Percentiles rank a stretch among this genome's conserved stretches.
These are phyloP conservation scores for Eubasilissa splendida DNA, from an alignment of 2,888 invertebrate genomes.

Conservation along the genomic window DNA sequence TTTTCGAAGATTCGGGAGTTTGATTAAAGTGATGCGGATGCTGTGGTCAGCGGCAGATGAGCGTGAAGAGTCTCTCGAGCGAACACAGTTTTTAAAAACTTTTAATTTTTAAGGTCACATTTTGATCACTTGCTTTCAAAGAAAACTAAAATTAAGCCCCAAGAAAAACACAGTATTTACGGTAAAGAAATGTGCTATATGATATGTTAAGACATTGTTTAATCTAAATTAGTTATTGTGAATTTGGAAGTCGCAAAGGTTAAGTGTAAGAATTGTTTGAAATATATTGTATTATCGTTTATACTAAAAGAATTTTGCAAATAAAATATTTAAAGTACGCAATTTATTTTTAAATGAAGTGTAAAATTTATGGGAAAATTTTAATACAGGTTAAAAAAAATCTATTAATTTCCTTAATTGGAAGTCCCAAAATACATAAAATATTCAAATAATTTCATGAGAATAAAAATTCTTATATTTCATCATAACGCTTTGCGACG, in stretches of 20 bases:
- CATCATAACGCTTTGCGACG: slow-evolving; percentile 6
- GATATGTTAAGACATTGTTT: background rate
- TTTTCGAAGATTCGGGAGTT: background rate
- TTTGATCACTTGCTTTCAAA: background rate
- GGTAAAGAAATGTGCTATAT: background rate
- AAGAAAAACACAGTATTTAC: slow-evolving; percentile 25
- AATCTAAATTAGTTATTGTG: background rate
- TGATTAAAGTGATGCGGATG: background rate
- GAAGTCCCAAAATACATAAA: background rate
- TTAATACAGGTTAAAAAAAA: background rate
- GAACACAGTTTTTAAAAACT: background rate
- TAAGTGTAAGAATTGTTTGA: background rate
- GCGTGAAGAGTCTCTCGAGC: background rate
- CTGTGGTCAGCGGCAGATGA: background rate
- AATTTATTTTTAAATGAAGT: background rate
- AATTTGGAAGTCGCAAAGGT: background rate
- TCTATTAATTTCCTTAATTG: background rate
- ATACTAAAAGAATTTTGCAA: background rate
- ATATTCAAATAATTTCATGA: slow-evolving; percentile 2
- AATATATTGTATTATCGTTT: background rate
- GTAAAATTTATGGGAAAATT: background rate
- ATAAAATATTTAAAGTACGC: background rate
- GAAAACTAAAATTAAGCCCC: slow-evolving; percentile 11
- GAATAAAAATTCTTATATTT: background rate
- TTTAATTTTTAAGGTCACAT: background rate